These are phyloP conservation scores for Oryzias sinensis DNA, from an alignment of 2,797 vertebrate genomes.

Conservation along the genomic window DNA sequence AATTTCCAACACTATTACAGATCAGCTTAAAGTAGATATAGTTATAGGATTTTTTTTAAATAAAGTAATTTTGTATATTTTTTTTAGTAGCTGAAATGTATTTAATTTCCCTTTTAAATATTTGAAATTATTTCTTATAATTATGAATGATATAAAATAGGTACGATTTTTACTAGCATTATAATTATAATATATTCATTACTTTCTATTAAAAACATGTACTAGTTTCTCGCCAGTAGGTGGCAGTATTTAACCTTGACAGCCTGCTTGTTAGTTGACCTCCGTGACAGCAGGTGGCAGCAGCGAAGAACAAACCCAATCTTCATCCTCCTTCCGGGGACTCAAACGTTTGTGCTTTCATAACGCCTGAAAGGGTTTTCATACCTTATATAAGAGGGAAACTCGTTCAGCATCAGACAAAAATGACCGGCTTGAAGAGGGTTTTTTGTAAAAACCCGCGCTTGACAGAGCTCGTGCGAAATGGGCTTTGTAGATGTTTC, in stretches of 20 bases:
- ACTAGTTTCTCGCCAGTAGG: constrained; percentile 9
- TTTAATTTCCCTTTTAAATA: too few species aligned
- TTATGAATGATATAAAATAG: too few species aligned
- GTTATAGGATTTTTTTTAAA: too few species aligned
- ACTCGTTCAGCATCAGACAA: background rate
- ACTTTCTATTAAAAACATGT: background rate
- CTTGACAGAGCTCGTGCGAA: background rate
- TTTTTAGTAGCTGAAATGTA: too few species aligned
- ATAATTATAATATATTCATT: too few species aligned
- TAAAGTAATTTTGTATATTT: too few species aligned
- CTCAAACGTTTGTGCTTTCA: constrained; percentile 1
- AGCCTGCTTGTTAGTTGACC: background rate
- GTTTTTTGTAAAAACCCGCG: background rate
- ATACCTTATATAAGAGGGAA: background rate
- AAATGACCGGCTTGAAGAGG: constrained; percentile 22
- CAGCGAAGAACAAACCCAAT: background rate
- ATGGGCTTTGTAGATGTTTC: constrained; percentile 38
- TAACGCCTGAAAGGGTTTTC: background rate
- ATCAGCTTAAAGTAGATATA: too few species aligned
- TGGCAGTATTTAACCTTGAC: constrained; percentile 2
- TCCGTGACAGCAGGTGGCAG: constrained; percentile 56
- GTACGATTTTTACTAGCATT: too few species aligned
- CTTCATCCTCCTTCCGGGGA: constrained; percentile 9
- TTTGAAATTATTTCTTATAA: too few species aligned
- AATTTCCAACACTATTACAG: too few species aligned